Conservation (phyloP, 2,888 invertebrate species). For the Netelia melanura region DNA sequence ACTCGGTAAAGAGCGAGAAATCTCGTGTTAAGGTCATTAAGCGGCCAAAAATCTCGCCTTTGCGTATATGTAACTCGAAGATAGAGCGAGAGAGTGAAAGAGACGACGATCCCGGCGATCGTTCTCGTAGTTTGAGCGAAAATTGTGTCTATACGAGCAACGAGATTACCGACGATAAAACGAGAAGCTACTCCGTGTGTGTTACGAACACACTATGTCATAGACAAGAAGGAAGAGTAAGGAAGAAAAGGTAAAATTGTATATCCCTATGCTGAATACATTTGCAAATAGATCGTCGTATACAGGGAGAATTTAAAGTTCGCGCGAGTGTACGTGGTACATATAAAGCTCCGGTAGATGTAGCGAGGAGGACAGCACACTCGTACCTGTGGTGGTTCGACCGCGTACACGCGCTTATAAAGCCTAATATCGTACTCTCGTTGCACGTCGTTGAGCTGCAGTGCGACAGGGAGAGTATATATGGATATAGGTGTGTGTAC, state of each 20-base stretch:
- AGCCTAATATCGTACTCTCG: conserved; percentile 71
- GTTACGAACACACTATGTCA: not conserved
- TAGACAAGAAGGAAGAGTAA: not conserved
- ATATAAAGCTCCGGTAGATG: conserved; percentile 9
- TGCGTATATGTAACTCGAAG: not conserved
- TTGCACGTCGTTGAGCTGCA: conserved; percentile 63
- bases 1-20: not conserved
- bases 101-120: not conserved
- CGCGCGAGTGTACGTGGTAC: not conserved
- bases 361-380: conserved; percentile 13
- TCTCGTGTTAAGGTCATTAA: conserved; percentile 50
- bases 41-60: conserved; percentile 18
- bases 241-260: conserved; percentile 9
- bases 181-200: not conserved
- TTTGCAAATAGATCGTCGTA: conserved; percentile 16
- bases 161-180: conserved; percentile 19
- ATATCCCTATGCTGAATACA: conserved; percentile 15
- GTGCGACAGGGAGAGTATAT: conserved; percentile 28
- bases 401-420: not conserved
- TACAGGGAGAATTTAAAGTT: conserved; percentile 16
- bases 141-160: conserved; percentile 16
- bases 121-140: conserved; percentile 16
- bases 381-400: conserved; percentile 27
- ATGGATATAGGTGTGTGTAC: not conserved
- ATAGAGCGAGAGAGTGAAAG: not conserved